Evolutionary conservation across 2,888 invertebrate species (phyloP).

Genomic region (Vesta saturnalis): DNA sequence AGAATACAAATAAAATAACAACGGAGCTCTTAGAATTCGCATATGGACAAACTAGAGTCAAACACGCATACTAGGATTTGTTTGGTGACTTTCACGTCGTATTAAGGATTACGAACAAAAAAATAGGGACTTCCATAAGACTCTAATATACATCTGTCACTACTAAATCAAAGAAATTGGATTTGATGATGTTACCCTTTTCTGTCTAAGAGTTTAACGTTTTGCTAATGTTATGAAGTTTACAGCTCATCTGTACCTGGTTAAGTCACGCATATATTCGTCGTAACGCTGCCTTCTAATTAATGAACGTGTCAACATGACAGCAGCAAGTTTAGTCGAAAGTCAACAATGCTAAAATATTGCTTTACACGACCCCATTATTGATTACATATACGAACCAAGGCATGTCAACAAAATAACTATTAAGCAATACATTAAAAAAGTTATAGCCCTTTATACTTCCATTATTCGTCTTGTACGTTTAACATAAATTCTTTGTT

Average conservation of each 20-base stretch:
- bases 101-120: constrained; percentile 37
- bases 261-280: constrained; percentile 31
- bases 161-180: constrained; percentile 21
- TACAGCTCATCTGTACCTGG: constrained; percentile 22
- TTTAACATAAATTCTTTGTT: too few species aligned
- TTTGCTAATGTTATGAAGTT: neutral
- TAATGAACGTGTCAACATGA: constrained; percentile 46
- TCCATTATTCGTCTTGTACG: too few species aligned
- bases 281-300: constrained; percentile 40
- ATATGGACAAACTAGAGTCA: constrained; percentile 31
- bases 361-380: constrained; percentile 34
- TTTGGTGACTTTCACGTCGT: constrained; percentile 34
- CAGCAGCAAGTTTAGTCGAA: constrained; percentile 42
- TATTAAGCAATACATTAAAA: too few species aligned
- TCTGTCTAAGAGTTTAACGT: neutral
- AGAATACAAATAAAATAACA: constrained; percentile 24
- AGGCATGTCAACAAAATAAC: constrained; percentile 34
- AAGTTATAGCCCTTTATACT: too few species aligned
- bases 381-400: constrained; percentile 37
- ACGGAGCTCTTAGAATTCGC: constrained; percentile 37
- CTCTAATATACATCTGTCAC: constrained; percentile 29
- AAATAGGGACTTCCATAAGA: constrained; percentile 32
- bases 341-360: constrained; percentile 42
- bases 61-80: constrained; percentile 36
- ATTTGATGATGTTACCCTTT: constrained; percentile 10